phyloP scores from a whole-genome alignment of 2,797 vertebrate species.

The Podargus strigoides region DNA sequence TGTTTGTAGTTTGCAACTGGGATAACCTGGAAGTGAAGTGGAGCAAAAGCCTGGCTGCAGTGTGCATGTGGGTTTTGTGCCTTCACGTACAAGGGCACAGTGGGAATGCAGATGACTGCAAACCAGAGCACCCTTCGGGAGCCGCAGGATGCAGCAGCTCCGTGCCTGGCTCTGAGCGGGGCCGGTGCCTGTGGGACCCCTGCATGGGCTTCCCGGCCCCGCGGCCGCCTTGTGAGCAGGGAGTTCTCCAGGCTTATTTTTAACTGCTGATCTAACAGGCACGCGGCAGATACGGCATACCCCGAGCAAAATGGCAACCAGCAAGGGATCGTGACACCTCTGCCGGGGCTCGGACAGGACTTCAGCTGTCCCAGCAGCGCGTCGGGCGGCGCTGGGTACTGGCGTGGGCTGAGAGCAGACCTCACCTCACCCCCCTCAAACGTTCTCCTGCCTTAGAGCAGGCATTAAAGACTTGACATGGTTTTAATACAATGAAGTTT shows the following conservation, averaged over 20 bases:
- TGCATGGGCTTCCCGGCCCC: not conserved
- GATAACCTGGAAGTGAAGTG: not conserved
- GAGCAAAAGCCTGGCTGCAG: not conserved
- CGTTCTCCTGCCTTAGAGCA: not conserved
- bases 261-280: conserved; percentile 7
- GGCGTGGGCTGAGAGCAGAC: not conserved
- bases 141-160: fast-evolving
- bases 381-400: conserved; percentile 30
- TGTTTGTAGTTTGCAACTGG: not conserved
- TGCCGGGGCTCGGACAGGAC: conserved; percentile 61
- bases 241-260: not conserved
- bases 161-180: not conserved
- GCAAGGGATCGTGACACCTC: conserved; percentile 1
- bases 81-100: fast-evolving
- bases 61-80: not conserved
- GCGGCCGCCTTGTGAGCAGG: fast-evolving
- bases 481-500: not conserved
- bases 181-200: not conserved
- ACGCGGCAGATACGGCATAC: not conserved
- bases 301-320: conserved; percentile 28
- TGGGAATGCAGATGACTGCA: not conserved
- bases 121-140: fast-evolving
- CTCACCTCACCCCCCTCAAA: not conserved
- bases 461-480: not conserved
- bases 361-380: conserved; percentile 61